Percentiles rank a stretch among this genome's conserved stretches.
phyloP scores from a whole-genome alignment of 2,888 invertebrate genomes.

The Onthophagus sagittarius region DNA sequence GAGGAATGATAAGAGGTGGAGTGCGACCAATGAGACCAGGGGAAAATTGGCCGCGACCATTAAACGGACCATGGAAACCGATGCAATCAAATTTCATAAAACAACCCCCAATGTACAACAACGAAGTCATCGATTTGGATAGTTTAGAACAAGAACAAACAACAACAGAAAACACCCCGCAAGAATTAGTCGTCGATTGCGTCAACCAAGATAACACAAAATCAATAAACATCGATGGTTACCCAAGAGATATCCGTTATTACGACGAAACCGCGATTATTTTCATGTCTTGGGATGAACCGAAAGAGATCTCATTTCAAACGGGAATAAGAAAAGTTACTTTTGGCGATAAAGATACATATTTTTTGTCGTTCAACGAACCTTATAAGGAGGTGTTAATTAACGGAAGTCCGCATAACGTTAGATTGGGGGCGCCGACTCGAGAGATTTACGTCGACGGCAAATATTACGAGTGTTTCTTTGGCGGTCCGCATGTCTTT shows the following conservation, averaged over 20 bases:
- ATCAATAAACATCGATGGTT: constrained; percentile 77
- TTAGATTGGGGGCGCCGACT: constrained; percentile 88
- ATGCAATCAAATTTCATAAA: constrained; percentile 29
- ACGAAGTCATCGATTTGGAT: constrained; percentile 19
- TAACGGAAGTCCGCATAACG: constrained; percentile 69
- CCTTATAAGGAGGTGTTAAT: constrained; percentile 69
- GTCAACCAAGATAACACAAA: constrained; percentile 68
- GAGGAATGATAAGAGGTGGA: constrained; percentile 18
- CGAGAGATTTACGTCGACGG: constrained; percentile 88
- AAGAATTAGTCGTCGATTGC: constrained; percentile 48
- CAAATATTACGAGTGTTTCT: constrained; percentile 86
- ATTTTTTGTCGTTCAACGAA: constrained; percentile 62
- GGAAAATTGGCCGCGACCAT: constrained; percentile 33
- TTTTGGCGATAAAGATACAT: constrained; percentile 72
- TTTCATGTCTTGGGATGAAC: constrained; percentile 82
- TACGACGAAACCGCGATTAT: constrained; percentile 83
- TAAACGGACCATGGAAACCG: constrained; percentile 34
- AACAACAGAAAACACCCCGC: constrained; percentile 16
- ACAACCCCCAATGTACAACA: constrained; percentile 12
- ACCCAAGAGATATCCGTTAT: constrained; percentile 77
- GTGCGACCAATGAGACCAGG: constrained; percentile 29
- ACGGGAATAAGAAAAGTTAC: constrained; percentile 71
- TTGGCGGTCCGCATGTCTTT: constrained; percentile 81
- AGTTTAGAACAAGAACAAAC: constrained; percentile 17
- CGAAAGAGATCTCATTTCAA: constrained; percentile 79